Conservation (phyloP, 2,797 vertebrate species). For the Pseudochaenichthys georgianus region DNA sequence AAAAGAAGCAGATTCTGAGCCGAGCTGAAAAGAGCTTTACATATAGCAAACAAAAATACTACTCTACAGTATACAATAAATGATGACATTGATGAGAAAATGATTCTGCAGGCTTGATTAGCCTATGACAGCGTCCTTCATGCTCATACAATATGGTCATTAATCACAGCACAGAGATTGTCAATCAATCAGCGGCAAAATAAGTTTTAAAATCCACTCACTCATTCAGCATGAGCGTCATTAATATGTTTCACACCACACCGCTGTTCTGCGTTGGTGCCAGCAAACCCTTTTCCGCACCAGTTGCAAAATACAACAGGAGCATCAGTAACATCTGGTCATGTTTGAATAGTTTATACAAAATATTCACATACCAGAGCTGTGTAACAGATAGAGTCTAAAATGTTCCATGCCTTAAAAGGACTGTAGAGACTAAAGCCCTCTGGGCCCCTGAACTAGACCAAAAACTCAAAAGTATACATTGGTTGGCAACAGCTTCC, state of each 20-base stretch:
- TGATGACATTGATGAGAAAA: conserved; percentile 42
- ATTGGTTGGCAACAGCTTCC: background rate
- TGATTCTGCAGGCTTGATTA: conserved; percentile 38
- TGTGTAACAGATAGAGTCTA: background rate
- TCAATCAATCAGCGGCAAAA: conserved; percentile 33
- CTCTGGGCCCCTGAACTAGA: background rate
- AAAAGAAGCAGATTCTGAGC: background rate
- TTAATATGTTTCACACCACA: background rate
- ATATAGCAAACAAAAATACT: background rate
- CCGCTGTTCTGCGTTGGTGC: background rate
- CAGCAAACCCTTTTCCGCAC: background rate
- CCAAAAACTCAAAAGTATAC: background rate
- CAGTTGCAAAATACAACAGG: background rate
- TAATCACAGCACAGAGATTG: conserved; percentile 41
- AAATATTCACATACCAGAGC: background rate
- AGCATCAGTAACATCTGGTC: background rate
- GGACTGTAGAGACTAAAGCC: background rate
- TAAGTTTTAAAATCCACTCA: conserved; percentile 34
- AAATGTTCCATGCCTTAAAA: background rate
- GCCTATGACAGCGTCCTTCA: conserved; percentile 14
- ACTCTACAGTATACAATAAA: conserved; percentile 15
- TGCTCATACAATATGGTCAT: conserved; percentile 13
- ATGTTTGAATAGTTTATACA: background rate
- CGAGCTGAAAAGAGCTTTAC: background rate
- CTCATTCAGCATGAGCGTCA: conserved; percentile 9